Evolutionary conservation across 2,113 vertebrate species (phyloP).

Genomic region (Sprattus sprattus): DNA sequence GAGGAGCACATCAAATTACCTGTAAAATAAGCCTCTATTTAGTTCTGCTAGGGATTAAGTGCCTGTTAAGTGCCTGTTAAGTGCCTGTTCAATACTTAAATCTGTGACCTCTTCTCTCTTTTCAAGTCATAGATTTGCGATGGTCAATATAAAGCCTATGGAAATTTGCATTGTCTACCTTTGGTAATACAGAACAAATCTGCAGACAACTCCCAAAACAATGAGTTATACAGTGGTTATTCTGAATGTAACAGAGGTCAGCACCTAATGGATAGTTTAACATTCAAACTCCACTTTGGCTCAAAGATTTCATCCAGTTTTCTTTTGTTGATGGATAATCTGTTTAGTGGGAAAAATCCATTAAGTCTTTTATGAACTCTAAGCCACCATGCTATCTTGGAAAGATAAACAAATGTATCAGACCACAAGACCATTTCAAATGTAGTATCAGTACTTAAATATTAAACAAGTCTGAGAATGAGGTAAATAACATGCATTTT

Average conservation of each 20-base stretch:
- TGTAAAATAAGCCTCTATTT: neutral
- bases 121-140: neutral
- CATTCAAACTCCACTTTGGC: neutral
- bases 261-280: neutral
- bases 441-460: neutral
- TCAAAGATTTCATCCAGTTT: neutral
- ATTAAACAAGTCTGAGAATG: neutral
- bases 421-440: neutral
- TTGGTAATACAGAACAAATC: neutral
- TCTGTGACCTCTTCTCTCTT: neutral
- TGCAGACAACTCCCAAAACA: neutral
- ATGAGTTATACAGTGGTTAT: neutral
- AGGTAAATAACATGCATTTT: neutral
- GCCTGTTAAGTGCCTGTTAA: neutral
- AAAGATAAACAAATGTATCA: neutral
- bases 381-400: too few species aligned
- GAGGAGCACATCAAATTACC: neutral
- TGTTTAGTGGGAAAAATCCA: too few species aligned
- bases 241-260: neutral
- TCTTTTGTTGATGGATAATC: neutral
- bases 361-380: too few species aligned
- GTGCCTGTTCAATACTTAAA: neutral
- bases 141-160: neutral
- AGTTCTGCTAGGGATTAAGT: neutral
- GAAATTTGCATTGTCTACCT: neutral